These are phyloP conservation scores for Bos javanicus DNA, from an alignment of 2,113 vertebrate genomes.

Conservation along the genomic window DNA sequence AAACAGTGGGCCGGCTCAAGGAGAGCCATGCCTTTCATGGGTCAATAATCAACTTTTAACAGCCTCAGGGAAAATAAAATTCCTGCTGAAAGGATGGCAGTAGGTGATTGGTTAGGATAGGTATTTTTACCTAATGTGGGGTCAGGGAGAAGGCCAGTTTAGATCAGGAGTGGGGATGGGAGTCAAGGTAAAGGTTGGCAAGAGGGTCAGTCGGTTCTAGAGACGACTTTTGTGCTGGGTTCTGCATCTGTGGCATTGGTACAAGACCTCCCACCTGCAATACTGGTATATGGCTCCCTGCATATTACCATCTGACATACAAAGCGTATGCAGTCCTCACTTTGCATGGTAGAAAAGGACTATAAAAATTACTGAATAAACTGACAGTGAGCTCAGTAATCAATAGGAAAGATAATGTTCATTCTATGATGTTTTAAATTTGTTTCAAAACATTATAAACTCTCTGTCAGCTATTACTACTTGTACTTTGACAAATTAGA, in stretches of 20 bases:
- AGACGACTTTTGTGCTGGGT: not conserved
- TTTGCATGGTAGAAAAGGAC: not conserved
- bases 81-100: not conserved
- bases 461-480: not conserved
- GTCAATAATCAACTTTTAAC: not conserved
- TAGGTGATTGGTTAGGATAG: not conserved
- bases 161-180: not conserved
- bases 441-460: not conserved
- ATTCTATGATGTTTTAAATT: not conserved
- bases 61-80: not conserved
- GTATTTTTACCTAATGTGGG: not conserved
- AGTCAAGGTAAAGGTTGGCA: not conserved
- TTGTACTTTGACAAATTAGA: not conserved
- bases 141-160: not conserved
- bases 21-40: not conserved
- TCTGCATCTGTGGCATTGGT: not conserved
- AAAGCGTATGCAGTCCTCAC: not conserved
- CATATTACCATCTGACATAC: not conserved
- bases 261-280: not conserved
- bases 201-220: not conserved
- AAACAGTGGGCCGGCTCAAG: accelerated
- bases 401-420: not conserved
- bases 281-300: not conserved
- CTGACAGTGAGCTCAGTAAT: not conserved
- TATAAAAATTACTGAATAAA: not conserved